These are phyloP conservation scores for Rhinoderma darwinii DNA, from an alignment of 2,113 vertebrate species.

Conservation along the genomic window DNA sequence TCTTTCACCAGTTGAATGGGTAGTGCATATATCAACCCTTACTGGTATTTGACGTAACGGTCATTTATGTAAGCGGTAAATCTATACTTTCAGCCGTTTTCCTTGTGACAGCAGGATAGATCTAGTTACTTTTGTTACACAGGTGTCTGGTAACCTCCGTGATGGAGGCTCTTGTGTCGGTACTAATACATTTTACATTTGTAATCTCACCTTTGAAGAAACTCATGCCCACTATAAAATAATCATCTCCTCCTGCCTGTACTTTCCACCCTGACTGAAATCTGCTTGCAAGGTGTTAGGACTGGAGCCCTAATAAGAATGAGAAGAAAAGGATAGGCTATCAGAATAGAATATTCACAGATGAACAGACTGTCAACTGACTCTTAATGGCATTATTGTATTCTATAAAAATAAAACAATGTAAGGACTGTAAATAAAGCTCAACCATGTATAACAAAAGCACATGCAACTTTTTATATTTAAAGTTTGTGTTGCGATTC, in stretches of 20 bases:
- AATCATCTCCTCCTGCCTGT: conserved; percentile 42
- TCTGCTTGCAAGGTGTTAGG: conserved; percentile 20
- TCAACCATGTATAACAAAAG: background rate
- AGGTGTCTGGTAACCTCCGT: conserved; percentile 36
- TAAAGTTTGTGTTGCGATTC: too few relatives aligned
- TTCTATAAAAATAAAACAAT: background rate
- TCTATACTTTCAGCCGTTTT: conserved; percentile 12
- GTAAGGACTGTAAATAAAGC: background rate
- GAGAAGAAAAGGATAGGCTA: background rate
- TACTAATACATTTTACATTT: conserved; percentile 57
- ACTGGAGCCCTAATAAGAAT: background rate
- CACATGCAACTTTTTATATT: too few relatives aligned
- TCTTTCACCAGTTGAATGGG: background rate
- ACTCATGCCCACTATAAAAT: conserved; percentile 35
- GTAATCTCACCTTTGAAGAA: conserved; percentile 55
- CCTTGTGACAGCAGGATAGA: conserved; percentile 6
- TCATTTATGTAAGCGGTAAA: conserved; percentile 1
- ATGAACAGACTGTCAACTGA: background rate
- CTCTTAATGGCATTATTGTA: background rate
- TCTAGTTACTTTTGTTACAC: conserved; percentile 44
- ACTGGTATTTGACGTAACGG: background rate
- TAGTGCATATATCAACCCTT: background rate
- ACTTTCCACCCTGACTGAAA: conserved; percentile 26
- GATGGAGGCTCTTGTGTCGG: conserved; percentile 32
- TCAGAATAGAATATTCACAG: background rate